Base-by-base conservation (phyloP, 2,113 vertebrate genomes). In the Phaetusa simplex region DNA sequence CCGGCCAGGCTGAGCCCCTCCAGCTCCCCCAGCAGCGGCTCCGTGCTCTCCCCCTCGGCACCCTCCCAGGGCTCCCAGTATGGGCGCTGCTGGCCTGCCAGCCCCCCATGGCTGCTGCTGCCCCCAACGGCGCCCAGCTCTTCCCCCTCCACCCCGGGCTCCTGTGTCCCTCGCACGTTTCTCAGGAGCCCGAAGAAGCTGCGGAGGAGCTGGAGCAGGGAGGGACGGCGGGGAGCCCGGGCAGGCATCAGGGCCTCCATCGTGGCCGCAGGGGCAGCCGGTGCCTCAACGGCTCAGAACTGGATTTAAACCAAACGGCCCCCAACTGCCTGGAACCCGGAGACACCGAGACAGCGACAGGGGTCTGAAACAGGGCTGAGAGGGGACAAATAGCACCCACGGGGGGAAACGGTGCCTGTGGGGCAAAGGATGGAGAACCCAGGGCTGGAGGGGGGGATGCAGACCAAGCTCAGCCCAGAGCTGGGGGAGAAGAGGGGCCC, bases 121-220 rank as follows among this genome's bases (percentile, higher is more conserved):
- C 14, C n/a, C 40, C 16, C 49, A 11, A 15, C 6, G 3, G 38
- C 8, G 0, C 53, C 59, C 36, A 17, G 81, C 13, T 78, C 73
- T 34, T 77, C 47, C 5, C 29, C 69, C 29, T 77, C 36, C 4
- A 6, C 58, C 15, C 27, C 24, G 43, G 85, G 22, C 14, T 74
- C 67, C 34, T 7, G 12, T 26, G 64, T 20, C 50, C 78, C 45
- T 4, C 9, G 11, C 3, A 2, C 2, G 24, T 86, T 45, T 27
- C 11, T 9, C 18, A 43, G 67, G 50, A 77, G 53, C 56, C 92
- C 56, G 30, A 94, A 62, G 56, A 96, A 73, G 21, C 36, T 81
- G 30, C 64, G 36, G 55, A 97, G 36, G 78, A 96, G 91, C 50
- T 47, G 50, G 62, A 95, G 55, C 73, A 97, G 27, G 38, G 95